phyloP scores from a whole-genome alignment of 2,797 vertebrate genomes.

The Danio jaintianensis region DNA sequence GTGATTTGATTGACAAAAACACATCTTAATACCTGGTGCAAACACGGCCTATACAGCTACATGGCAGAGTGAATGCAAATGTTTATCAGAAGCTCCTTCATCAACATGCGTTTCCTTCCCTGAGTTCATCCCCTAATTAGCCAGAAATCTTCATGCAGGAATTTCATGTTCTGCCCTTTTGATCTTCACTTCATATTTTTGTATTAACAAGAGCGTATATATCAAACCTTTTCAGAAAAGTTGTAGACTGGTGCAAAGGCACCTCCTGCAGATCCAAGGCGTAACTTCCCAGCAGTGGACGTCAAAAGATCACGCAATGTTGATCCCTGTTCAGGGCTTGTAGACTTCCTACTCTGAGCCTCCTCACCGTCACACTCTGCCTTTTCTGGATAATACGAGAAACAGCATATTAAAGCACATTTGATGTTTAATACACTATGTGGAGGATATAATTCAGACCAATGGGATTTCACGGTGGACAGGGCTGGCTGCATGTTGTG shows the following conservation, averaged over 20 bases:
- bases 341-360: conserved; percentile 83
- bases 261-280: conserved; percentile 92
- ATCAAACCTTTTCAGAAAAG: conserved; percentile 81
- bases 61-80: too few relatives aligned
- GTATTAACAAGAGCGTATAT: background rate
- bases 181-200: background rate
- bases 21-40: too few relatives aligned
- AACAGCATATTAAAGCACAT: conserved; percentile 13
- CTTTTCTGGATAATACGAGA: conserved; percentile 77
- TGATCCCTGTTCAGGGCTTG: conserved; percentile 90
- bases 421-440: background rate
- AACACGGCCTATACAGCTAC: too few relatives aligned
- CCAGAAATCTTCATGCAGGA: too few relatives aligned
- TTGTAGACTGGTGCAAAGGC: conserved; percentile 97
- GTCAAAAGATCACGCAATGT: conserved; percentile 94
- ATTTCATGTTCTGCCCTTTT: too few relatives aligned
- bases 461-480: background rate
- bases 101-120: too few relatives aligned
- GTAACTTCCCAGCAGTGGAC: conserved; percentile 95
- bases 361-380: conserved; percentile 82
- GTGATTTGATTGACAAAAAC: too few relatives aligned
- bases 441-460: background rate
- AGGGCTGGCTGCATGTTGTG: background rate
- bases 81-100: too few relatives aligned
- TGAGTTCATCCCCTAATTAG: too few relatives aligned